Evolutionary conservation across 2,888 invertebrate species (phyloP), one percentile per base, ranked within the genome.

Genomic region (Labia minor): DNA sequence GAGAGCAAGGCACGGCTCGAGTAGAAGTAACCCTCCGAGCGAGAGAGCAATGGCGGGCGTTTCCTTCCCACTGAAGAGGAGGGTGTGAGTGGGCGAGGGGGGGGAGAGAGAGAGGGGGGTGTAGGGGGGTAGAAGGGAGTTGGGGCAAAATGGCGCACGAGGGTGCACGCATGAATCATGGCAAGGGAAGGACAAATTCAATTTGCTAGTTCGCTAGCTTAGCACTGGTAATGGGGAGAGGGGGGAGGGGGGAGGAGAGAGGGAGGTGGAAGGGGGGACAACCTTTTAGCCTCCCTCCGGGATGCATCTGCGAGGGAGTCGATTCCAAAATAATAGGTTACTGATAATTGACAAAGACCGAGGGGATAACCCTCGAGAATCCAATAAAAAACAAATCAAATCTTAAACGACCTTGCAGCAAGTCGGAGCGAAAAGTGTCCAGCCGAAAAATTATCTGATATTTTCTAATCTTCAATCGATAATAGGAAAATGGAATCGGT

Each of bases 71-170:
- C 21, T 74, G 33, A 37, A 20, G 19, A 74, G 75, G 74, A 72
- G 74, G 74, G 75, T 75, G 75, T 75, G 75, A 75, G 76, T 75
- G 74, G 74, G 74, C 75, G 73, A 73, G 74, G 74, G 74, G 33
- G 62, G 26, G 19, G 74, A 74, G 74, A 72, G 74, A 74, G 75
- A 75, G 75, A 75, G 75, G 75, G 76, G 75, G 74, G 74, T 74
- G 75, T 74, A 73, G 74, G 74, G 74, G 73, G 72, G 74, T 73
- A 74, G 26, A 21, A 63, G 65, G 66, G 65, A 67, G n/a, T n/a
- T n/a, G 64, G 67, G 66, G 16, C 21, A 26, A 63, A 21, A 66
- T 37, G 26, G 66, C 63, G 63, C 49, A 63, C 66, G 67, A 64
- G 64, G 67, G 64, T 37, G 67, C 62, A 65, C 64, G 65, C 33